Evolutionary conservation across 2,888 invertebrate genomes (phyloP), one percentile per base, ranked within the genome.

Genomic region (Drosophila pseudotalamancana): DNA sequence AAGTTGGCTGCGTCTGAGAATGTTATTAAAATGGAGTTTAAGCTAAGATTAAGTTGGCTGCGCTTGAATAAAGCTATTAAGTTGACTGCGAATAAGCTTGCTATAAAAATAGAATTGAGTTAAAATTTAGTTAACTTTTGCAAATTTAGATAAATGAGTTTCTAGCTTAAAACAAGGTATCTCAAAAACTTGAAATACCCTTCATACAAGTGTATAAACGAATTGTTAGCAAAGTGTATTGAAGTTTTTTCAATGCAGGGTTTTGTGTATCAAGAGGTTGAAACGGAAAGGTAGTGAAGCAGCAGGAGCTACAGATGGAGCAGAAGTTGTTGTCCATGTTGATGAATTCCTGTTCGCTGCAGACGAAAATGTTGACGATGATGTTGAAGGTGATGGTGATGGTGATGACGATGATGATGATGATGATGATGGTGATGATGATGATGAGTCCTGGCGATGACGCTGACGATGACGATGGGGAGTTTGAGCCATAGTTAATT

Each of bases 401-500:
- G 39, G 16, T 69, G 21, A 14, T 23, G 11, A 9, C 37, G 46
- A 46, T 35, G 62, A 37, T 54, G 49, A 34, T 29, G 53, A 23
- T 45, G 19, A 39, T 34, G 51, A 31, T 48, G 53, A 35, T n/a
- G 40, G 23, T 49, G 60, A 45, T 6, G 40, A 27, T 23, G 11
- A 9, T 42, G 46, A 46, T 35, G 62, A 37, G 21, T 14, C 12
- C 45, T 54, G 49, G 37, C 34, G 53, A 23, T 45, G 19, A 39
- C 37, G 51, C 37, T 48, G 53, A 35, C 12, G 40, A 27, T 49
- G 60, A 45, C 9, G 40, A 27, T 43, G 54, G 40, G 56, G 42
- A 37, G 40, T 39, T 57, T 29, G 71, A 40, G 63, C 23, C 62
- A 60, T 50, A 79, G 83, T 85, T 80, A 82, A 82, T 80, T 85